Base-by-base conservation (phyloP, 2,888 invertebrate species). In the Stegana nigrithorax region DNA sequence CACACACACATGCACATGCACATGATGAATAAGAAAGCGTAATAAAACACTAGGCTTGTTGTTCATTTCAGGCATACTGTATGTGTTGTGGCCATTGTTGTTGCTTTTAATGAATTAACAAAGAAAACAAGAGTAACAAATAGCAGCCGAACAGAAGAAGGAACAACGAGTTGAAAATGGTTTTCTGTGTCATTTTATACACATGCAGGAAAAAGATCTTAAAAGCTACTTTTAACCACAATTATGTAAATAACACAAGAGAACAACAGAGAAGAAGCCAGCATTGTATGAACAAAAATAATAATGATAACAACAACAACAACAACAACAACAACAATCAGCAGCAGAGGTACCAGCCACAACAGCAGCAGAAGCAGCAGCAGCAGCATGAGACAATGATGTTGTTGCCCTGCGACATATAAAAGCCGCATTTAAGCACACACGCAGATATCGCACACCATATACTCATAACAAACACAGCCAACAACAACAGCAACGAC, bases 211-310 rank as follows among this genome's bases (percentile, higher is more conserved):
- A 79, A 77, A 75, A 79, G 78, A 79, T 75, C 80, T 76, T 76
- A 76, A 80, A 78, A 76, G 75, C 80, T 75, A 80, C 80, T 76
- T 71, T 75, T 69, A 76, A 72, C 75, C 75, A 71, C 75, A 76
- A 80, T 76, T 76, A 80, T 76, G 76, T 70, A 78, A 76, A 76
- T 75, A 76, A 78, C 69, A 75, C 73, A 75, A 77, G 62, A 63
- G 51, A 71, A 66, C 65, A 45, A 60, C 67, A 69, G 73, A 76
- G 67, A 78, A 72, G 65, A 56, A n/a, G n/a, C n/a, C n/a, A 42
- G 14, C 42, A 5, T n/a, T 42, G 42, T 7, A n/a, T n/a, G 42
- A n/a, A n/a, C n/a, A 5, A n/a, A n/a, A 42, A 17, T 12, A 42
- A 42, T n/a, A 17, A 42, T 32, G 32, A 4, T n/a, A n/a, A n/a